Evolutionary conservation across 2,888 invertebrate species (phyloP).

Genomic region (Pomacea canaliculata): DNA sequence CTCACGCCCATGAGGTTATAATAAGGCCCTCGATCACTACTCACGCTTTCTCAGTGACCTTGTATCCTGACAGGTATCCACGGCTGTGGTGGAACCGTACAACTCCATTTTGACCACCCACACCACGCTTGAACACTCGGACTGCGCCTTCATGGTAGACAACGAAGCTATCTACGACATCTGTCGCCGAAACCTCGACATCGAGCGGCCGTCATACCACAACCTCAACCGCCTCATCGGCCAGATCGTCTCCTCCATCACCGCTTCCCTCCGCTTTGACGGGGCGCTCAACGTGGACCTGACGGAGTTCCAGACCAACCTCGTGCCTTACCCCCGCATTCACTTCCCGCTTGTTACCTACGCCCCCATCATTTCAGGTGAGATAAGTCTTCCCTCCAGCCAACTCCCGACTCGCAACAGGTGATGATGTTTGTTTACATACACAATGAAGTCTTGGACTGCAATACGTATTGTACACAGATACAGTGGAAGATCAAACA

Average conservation of each 20-base stretch:
- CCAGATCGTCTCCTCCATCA: slow-evolving; percentile 77
- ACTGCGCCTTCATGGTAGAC: slow-evolving; percentile 96
- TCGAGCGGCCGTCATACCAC: slow-evolving; percentile 87
- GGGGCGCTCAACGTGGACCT: slow-evolving; percentile 71
- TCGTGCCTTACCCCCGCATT: slow-evolving; percentile 73
- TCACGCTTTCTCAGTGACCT: too few relatives aligned
- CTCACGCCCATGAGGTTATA: too few relatives aligned
- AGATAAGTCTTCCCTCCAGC: background rate
- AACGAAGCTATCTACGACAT: slow-evolving; percentile 90
- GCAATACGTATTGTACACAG: too few relatives aligned
- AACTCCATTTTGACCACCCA: slow-evolving; percentile 94
- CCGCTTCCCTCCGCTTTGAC: slow-evolving; percentile 68
- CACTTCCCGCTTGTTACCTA: slow-evolving; percentile 89
- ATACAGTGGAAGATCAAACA: too few relatives aligned
- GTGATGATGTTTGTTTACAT: too few relatives aligned
- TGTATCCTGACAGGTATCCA: slow-evolving; percentile 42
- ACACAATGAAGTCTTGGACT: too few relatives aligned
- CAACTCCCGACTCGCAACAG: too few relatives aligned
- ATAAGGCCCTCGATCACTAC: too few relatives aligned
- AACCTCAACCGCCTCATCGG: slow-evolving; percentile 94
- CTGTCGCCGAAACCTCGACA: slow-evolving; percentile 83
- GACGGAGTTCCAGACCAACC: slow-evolving; percentile 72
- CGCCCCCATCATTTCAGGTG: slow-evolving; percentile 83
- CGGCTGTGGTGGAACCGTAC: slow-evolving; percentile 91
- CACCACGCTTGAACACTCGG: slow-evolving; percentile 92